Base-by-base conservation (phyloP, 2,888 invertebrate genomes). In the Melipona beecheii region DNA sequence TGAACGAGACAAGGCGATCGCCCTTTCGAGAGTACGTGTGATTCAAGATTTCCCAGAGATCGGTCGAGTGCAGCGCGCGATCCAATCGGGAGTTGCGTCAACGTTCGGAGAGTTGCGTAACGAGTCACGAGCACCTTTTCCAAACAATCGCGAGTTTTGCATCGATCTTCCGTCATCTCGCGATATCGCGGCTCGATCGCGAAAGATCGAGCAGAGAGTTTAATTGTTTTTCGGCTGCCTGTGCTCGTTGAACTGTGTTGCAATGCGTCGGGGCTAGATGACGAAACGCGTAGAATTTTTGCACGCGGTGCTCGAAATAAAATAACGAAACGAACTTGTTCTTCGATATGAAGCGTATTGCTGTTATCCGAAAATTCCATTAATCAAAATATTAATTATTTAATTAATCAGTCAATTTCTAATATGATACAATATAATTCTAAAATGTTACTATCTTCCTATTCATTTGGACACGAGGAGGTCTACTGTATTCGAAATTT, bases 11-110 rank as follows among this genome's bases (percentile, higher is more conserved):
- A 69, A 50, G 15, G 15, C 78, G 70, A 65, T 79, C 74, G 84
- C 86, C 84, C 86, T 86, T 87, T 85, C 84, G 72, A 83, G 80
- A 86, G 74, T 24, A 24, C 24, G 24, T 88, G 78, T 86, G 86
- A 88, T 85, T 88, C 84, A 86, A 87, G 89, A 90, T 90, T 91
- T 92, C 89, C 87, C 90, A 91, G 84, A 89, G 87, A 84, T 90
- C 87, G 90, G 87, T 88, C 85, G 86, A 43, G 88, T 79, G 84
- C 77, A 73, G 87, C 24, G 4, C 64, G 27, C 87, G 91, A 91
- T 92, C 87, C 78, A 89, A 91, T 91, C 90, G 0, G 87, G 90
- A 90, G 89, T 91, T 91, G 91, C 91, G 90, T 91, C 90, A 92
- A 90, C 90, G 87, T 88, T 88, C 86, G 81, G 43, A 0, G 72